phyloP scores from a whole-genome alignment of 1,140 invertebrate genomes.

The Bicyclus anynana region DNA sequence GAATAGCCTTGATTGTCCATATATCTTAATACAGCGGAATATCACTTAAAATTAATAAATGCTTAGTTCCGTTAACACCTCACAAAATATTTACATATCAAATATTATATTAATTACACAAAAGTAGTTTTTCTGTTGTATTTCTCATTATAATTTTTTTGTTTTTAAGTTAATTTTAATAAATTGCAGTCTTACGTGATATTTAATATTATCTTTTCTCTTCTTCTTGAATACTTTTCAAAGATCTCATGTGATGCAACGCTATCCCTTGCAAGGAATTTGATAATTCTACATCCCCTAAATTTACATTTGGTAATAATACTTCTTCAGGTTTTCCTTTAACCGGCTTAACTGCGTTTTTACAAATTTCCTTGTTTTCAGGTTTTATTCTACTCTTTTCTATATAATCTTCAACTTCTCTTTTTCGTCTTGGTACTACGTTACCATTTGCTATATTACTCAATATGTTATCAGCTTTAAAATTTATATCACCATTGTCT shows the following conservation, averaged over 20 bases:
- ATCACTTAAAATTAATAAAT: background rate
- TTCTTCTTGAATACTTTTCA: conserved; percentile 49
- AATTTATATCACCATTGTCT: conserved; percentile 19
- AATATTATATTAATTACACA: no score
- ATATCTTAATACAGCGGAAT: no score
- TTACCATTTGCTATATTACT: conserved; percentile 22
- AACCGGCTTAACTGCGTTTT: conserved; percentile 35
- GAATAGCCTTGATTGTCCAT: no score
- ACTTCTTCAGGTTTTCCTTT: conserved; percentile 20
- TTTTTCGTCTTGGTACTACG: conserved; percentile 35
- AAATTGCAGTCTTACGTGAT: no score
- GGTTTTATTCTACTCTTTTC: conserved; percentile 42
- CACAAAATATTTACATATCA: no score
- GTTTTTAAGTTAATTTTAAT: no score
- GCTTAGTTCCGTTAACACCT: background rate
- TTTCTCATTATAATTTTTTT: no score
- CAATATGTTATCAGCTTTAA: conserved; percentile 18
- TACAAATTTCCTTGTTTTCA: conserved; percentile 57
- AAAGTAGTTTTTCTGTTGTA: no score
- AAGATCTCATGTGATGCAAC: conserved; percentile 52
- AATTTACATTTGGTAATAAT: conserved; percentile 43
- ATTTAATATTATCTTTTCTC: conserved; percentile 30
- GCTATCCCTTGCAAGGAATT: conserved; percentile 38
- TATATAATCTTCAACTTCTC: conserved; percentile 61
- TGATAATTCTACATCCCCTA: conserved; percentile 37